Evolutionary conservation across 1,140 invertebrate genomes (phyloP).

Genomic region (Drosophila simulans): DNA sequence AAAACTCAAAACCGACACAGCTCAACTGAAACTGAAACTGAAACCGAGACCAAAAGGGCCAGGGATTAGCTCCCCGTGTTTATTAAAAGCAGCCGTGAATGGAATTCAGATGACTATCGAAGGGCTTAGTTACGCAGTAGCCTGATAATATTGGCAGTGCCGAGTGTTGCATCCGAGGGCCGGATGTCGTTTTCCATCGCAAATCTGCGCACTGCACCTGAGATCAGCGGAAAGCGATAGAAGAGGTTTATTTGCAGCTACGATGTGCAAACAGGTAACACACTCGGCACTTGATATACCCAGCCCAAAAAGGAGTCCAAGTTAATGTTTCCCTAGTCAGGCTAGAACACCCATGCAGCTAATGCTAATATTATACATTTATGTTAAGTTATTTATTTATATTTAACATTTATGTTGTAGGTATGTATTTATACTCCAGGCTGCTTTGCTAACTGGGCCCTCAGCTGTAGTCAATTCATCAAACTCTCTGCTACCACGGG

Average conservation of each 20-base stretch:
- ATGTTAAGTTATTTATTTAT: no score
- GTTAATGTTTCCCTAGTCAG: no score
- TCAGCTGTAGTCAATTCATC: no score
- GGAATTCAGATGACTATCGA: constrained; percentile 22
- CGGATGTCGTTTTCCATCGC: constrained; percentile 31
- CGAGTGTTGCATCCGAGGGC: constrained; percentile 1
- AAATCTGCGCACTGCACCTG: constrained; percentile 2
- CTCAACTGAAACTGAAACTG: constrained; percentile 10
- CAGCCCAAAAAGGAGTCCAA: neutral
- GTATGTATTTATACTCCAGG: no score
- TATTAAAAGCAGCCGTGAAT: constrained; percentile 40
- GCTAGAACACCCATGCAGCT: no score
- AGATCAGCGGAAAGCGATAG: constrained; percentile 6
- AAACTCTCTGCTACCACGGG: no score
- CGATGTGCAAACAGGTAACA: neutral
- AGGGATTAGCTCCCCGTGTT: constrained; percentile 27
- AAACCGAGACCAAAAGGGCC: constrained; percentile 12
- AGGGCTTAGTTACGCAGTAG: constrained; percentile 7
- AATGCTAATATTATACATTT: no score
- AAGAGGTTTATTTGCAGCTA: neutral
- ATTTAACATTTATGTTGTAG: no score
- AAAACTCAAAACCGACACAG: neutral
- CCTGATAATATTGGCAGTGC: constrained; percentile 1
- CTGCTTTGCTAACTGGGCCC: no score
- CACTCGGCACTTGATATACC: neutral